phyloP scores from a whole-genome alignment of 2,797 vertebrate genomes.

The Saxicola maurus region DNA sequence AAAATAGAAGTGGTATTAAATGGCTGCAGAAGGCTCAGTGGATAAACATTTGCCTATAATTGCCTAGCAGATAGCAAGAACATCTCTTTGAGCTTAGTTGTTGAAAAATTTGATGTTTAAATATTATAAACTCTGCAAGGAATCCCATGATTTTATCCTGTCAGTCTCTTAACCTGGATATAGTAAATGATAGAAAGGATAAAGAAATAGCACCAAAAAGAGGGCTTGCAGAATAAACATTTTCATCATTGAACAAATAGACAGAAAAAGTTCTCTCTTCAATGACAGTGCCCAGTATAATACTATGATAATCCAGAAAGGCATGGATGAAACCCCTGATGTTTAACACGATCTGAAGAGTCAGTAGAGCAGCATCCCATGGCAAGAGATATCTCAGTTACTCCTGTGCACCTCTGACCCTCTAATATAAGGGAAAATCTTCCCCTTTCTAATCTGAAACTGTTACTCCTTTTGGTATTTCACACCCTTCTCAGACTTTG shows the following conservation, averaged over 20 bases:
- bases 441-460: background rate
- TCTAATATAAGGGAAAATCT: background rate
- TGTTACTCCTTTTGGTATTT: background rate
- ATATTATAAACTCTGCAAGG: background rate
- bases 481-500: background rate
- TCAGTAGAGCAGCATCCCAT: background rate
- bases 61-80: background rate
- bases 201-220: background rate
- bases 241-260: background rate
- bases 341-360: background rate
- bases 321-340: background rate
- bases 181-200: background rate
- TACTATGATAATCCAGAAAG: background rate
- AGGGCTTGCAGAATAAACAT: background rate
- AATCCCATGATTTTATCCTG: background rate
- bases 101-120: background rate
- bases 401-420: background rate
- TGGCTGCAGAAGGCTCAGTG: background rate
- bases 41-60: background rate
- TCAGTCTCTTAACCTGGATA: background rate
- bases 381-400: background rate
- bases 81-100: background rate
- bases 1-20: background rate
- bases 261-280: background rate
- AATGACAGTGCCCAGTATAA: background rate